Evolutionary conservation across 2,797 vertebrate species (phyloP).

Genomic region (Ctenopoma kingsleyae): DNA sequence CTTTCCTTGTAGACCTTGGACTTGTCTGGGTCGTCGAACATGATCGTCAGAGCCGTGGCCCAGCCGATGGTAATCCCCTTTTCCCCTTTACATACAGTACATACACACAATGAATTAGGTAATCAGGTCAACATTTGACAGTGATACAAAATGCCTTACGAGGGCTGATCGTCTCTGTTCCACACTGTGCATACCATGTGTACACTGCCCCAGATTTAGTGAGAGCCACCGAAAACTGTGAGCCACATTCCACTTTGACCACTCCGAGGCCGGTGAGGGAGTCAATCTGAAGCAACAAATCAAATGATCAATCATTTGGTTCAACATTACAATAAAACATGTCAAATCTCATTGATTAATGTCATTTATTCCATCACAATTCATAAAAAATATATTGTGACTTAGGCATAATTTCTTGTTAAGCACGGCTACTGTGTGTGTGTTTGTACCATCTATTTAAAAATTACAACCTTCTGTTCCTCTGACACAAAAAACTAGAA

Average conservation of each 20-base stretch:
- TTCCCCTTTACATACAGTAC: slow-evolving; percentile 87
- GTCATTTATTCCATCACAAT: not conserved
- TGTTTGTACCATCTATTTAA: not conserved
- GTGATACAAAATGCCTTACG: not conserved
- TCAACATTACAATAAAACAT: not conserved
- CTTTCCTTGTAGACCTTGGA: slow-evolving; percentile 97
- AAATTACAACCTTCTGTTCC: not conserved
- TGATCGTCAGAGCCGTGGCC: slow-evolving; percentile 98
- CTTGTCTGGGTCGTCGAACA: slow-evolving; percentile 95
- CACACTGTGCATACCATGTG: slow-evolving; percentile 88
- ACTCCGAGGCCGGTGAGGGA: slow-evolving; percentile 96
- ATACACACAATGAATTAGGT: not conserved
- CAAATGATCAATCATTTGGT: not conserved
- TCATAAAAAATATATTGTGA: not conserved
- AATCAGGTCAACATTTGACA: not conserved
- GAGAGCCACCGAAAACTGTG: slow-evolving; percentile 97
- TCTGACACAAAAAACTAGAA: not conserved
- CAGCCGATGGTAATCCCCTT: slow-evolving; percentile 97
- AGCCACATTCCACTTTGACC: slow-evolving; percentile 97
- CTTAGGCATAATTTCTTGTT: not conserved
- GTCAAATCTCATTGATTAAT: too few species aligned
- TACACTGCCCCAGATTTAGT: slow-evolving; percentile 97
- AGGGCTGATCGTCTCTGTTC: not conserved
- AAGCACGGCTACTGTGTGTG: not conserved
- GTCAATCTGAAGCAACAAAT: slow-evolving; percentile 89